Evolutionary conservation across 2,113 vertebrate genomes (phyloP).

Genomic region (Callionymus lyra): DNA sequence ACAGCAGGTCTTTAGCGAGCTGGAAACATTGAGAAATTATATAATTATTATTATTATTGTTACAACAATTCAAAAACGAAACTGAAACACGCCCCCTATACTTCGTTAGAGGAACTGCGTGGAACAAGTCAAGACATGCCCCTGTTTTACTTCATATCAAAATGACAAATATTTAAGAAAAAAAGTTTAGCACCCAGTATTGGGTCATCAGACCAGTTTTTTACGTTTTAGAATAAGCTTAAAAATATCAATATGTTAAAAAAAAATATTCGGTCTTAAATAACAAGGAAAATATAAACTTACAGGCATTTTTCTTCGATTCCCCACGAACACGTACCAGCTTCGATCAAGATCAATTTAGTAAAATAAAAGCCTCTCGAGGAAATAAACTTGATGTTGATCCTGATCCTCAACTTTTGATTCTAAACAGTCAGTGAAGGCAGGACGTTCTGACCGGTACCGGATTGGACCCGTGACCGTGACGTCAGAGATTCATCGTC

Average conservation of each 20-base stretch:
- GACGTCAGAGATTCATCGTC: no score
- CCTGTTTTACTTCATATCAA: not conserved
- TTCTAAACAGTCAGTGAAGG: no score
- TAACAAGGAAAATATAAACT: not conserved
- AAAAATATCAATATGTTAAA: not conserved
- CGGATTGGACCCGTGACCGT: no score
- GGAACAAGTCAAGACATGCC: constrained; percentile 23
- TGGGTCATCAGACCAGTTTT: not conserved
- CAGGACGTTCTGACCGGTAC: no score
- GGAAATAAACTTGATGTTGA: no score
- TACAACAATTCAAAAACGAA: not conserved
- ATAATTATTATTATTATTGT: not conserved
- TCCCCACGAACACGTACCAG: no score
- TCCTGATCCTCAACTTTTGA: no score
- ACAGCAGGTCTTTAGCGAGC: constrained; percentile 75
- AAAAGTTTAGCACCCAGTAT: no score
- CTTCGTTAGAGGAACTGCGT: constrained; percentile 12
- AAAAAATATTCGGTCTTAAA: not conserved
- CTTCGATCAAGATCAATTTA: no score
- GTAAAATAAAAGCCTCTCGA: no score
- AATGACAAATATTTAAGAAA: not conserved
- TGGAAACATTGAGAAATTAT: constrained; percentile 4
- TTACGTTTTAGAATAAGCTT: no score
- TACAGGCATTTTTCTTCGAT: constrained; percentile 6
- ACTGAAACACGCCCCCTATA: constrained; percentile 9